A percentile compares a stretch with the other conserved stretches of the same genome.
These are phyloP conservation scores for Pentalonia nigronervosa DNA, from an alignment of 1,140 invertebrate genomes.

Conservation along the genomic window DNA sequence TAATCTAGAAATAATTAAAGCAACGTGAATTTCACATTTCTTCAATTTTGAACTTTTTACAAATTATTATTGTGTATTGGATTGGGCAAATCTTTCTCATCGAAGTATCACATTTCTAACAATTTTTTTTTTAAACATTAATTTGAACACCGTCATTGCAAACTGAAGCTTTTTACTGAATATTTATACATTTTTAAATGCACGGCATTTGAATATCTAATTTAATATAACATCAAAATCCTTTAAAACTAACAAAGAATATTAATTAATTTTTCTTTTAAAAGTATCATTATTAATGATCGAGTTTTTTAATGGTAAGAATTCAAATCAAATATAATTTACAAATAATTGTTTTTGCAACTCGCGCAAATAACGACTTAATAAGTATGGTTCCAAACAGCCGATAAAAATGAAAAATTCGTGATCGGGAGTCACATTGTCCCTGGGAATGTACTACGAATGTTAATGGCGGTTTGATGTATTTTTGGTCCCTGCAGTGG, in stretches of 20 bases:
- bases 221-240: too few relatives aligned
- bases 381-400: not conserved
- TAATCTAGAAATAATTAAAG: too few relatives aligned
- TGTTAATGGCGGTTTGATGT: conserved; percentile 57
- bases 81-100: not conserved
- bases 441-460: conserved; percentile 23
- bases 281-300: not conserved
- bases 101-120: not conserved
- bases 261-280: not conserved
- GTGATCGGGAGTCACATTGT: not conserved
- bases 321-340: not conserved
- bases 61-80: too few relatives aligned
- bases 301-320: not conserved
- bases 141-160: not conserved
- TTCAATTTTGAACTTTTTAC: too few relatives aligned
- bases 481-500: conserved; percentile 25
- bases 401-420: conserved; percentile 17
- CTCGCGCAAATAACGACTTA: not conserved
- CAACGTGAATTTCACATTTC: too few relatives aligned
- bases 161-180: not conserved
- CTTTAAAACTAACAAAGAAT: not conserved
- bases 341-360: not conserved
- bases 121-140: not conserved
- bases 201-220: not conserved
- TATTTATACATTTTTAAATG: not conserved